phyloP scores from a whole-genome alignment of 2,113 vertebrate genomes.

The Scalopus aquaticus region DNA sequence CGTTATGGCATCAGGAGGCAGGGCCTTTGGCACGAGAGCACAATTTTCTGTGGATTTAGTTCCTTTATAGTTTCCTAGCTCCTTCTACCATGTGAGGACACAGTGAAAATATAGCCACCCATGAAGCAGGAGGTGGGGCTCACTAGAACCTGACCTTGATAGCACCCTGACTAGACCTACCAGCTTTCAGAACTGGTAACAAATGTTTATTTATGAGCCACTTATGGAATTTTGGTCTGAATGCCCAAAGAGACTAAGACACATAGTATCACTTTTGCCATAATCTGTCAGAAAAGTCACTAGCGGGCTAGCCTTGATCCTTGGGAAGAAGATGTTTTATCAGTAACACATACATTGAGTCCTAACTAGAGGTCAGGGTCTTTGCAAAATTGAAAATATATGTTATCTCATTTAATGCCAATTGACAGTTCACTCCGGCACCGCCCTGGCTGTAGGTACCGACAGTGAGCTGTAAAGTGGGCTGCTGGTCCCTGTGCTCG shows the following conservation, averaged over 20 bases:
- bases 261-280: not conserved
- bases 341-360: not conserved
- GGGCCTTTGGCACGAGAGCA: not conserved
- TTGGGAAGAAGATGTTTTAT: not conserved
- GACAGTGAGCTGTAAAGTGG: not conserved
- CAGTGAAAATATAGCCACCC: not conserved
- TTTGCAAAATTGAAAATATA: not conserved
- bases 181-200: not conserved
- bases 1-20: not conserved
- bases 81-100: not conserved
- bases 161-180: not conserved
- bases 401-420: not conserved
- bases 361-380: not conserved
- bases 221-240: not conserved
- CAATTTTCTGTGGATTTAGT: not conserved
- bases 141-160: not conserved
- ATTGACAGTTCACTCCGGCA: not conserved
- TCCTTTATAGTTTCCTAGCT: not conserved
- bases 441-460: not conserved
- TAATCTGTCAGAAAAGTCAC: not conserved
- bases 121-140: not conserved
- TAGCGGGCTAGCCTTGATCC: not conserved
- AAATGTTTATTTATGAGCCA: not conserved
- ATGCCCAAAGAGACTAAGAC: not conserved
- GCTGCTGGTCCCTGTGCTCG: not conserved